Base-by-base conservation (phyloP, 2,113 vertebrate species). In the Sterrhoptilus dennistouni region DNA sequence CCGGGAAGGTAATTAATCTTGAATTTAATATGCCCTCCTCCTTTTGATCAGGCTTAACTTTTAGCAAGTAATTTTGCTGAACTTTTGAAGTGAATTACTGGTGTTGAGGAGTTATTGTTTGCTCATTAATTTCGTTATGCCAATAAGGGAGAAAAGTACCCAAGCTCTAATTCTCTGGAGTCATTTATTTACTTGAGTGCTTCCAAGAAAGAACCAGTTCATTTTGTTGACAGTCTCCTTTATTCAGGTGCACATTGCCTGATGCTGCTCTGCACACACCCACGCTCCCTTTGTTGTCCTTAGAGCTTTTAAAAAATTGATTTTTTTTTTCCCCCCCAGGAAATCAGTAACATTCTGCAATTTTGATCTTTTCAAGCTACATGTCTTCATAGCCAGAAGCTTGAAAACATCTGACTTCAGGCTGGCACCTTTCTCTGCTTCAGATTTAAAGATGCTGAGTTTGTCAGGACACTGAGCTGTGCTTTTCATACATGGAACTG, bases 161-260 rank as follows among this genome's bases (percentile, higher is more conserved):
- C 75, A 49, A 87, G 57, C 83, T 87, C 14, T 40, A 49, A 64
- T 52, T 90, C 85, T 93, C 79, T 65, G 28, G 88, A 81, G 47
- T 90, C 5, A 40, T 77, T 91, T 96, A 77, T 96, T 96, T 90
- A 61, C 75, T 90, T 72, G 20, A 78, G 28, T 83, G 31, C 83
- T 94, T 95, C 93, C 76, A 86, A 88, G 95, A 78, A 93, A 82
- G 70, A 83, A 12, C 38, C 47, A 50, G 64, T 61, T 77, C 60
- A 28, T 38, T 33, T 36, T 93, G 71, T 90, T 93, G 75, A 85
- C 84, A 63, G 0, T 80, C 68, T 86, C 53, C 60, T 80, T 93
- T 82, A 75, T 94, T 92, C 56, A 94, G 90, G 83, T 95, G 79
- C 60, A 7, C 11, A 2, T 82, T 94, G 87, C 75, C 75, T 83